Percentiles rank a stretch among this genome's conserved stretches.
Evolutionary conservation across 2,797 vertebrate genomes (phyloP).

Genomic region (Neosalanx taihuensis): DNA sequence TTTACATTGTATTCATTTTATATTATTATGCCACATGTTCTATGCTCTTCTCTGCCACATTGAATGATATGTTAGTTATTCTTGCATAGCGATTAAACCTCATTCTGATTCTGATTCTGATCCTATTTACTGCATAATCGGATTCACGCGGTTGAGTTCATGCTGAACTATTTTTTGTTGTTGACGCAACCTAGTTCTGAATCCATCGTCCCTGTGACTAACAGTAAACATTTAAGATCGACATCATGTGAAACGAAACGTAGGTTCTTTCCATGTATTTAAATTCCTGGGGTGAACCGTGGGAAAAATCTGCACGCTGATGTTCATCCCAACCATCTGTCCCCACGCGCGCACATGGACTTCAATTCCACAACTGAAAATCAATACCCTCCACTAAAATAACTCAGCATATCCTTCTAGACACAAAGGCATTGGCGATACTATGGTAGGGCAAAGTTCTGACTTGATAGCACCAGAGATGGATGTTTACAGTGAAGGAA

Average conservation of each 20-base stretch:
- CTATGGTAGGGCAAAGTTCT: too few relatives aligned
- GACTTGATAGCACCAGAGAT: too few relatives aligned
- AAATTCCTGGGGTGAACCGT: slow-evolving; percentile 64
- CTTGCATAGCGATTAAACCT: too few relatives aligned
- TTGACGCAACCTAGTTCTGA: background rate
- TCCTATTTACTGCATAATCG: background rate
- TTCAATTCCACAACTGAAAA: slow-evolving; percentile 21
- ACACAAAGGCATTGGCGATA: too few relatives aligned
- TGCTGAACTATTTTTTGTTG: background rate
- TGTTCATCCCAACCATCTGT: slow-evolving; percentile 57
- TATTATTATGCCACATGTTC: too few relatives aligned
- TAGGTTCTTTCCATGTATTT: slow-evolving; percentile 49
- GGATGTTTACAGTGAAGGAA: too few relatives aligned
- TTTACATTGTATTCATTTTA: too few relatives aligned
- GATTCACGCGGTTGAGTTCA: background rate
- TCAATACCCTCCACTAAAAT: slow-evolving; percentile 13
- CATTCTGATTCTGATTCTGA: too few relatives aligned
- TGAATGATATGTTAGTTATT: too few relatives aligned
- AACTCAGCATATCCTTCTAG: too few relatives aligned
- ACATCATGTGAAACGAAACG: background rate
- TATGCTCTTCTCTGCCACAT: too few relatives aligned
- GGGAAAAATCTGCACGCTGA: slow-evolving; percentile 44
- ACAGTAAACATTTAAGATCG: background rate
- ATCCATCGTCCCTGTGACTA: background rate
- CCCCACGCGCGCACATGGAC: slow-evolving; percentile 60